phyloP scores from a whole-genome alignment of 1,140 invertebrate species.

The Zaprionus kolodkinae region DNA sequence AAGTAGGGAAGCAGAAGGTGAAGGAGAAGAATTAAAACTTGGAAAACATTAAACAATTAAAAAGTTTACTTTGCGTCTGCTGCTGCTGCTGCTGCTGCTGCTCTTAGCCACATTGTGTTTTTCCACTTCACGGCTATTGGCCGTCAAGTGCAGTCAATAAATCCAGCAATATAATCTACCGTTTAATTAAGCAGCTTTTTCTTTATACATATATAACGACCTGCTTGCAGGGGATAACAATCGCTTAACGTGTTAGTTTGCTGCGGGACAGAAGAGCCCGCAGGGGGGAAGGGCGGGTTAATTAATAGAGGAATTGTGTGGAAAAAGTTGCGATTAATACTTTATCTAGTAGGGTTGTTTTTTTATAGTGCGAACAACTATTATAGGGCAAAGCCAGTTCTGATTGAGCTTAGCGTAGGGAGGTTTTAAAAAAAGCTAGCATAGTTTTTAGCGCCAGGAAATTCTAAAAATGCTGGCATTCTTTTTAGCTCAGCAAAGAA shows the following conservation, averaged over 20 bases:
- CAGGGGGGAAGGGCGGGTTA: neutral
- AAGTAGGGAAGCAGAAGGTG: neutral
- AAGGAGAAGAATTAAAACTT: constrained; percentile 54
- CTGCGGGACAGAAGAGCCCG: neutral
- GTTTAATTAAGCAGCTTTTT: constrained; percentile 23
- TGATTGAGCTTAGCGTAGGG: neutral
- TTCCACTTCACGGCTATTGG: constrained; percentile 26
- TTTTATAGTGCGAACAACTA: neutral
- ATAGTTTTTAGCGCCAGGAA: neutral
- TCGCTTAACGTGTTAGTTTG: constrained; percentile 1
- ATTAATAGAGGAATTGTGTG: neutral
- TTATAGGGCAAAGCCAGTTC: neutral
- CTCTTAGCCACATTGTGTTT: constrained; percentile 39
- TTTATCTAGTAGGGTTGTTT: neutral
- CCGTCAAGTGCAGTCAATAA: constrained; percentile 27
- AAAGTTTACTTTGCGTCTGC: constrained; percentile 57
- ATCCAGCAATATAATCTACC: constrained; percentile 25
- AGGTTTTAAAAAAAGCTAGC: neutral
- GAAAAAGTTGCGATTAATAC: neutral
- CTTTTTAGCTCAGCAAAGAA: neutral
- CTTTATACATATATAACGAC: neutral
- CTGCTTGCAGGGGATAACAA: constrained; percentile 2
- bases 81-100: constrained; percentile 40
- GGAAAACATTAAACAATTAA: constrained; percentile 75
- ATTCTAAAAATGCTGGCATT: neutral